Evolutionary conservation across 2,888 invertebrate species (phyloP), one percentile per base, ranked within the genome.

Genomic region (Acronicta aceris): DNA sequence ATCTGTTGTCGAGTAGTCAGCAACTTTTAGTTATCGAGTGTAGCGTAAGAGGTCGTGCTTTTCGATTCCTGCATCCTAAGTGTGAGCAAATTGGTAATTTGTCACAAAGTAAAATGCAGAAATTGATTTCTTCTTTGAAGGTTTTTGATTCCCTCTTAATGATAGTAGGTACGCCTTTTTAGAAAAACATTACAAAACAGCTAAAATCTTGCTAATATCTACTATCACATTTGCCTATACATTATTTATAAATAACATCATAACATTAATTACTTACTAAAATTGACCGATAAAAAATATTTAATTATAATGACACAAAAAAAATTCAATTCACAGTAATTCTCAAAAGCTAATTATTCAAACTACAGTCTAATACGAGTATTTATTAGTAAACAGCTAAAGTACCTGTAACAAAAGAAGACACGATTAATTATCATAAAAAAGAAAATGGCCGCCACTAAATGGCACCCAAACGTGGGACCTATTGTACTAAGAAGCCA

Each of bases 101-200:
- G 70, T 64, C 81, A 86, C 84, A 69, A 59, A 60, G 55, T 81
- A 79, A 82, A 88, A 87, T 86, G 85, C 86, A 83, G 74, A 81
- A 81, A 79, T 65, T 71, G 69, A 51, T 12, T 43, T 33, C 51
- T 7, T 54, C 16, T 49, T 42, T 15, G 2, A 9, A 13, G 13
- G 0, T 16, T 36, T 21, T 40, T 43, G 25, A 17, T 56, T 30
- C 7, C 48, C 25, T 42, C 43, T n/a, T 13, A 12, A 1, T n/a
- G 6, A 4, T 13, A 36, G 12, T 43, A 1, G 8, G 7, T 5
- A 13, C 41, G n/a, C n/a, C n/a, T n/a, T n/a, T 21, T 21, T 59
- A 45, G 10, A 36, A 48, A 40, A 12, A 15, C 12, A 33, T 33
- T 12, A 33, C 4, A 33, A 33, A 2, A 5, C 30, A 10, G 12